A percentile compares a stretch with the other conserved stretches of the same genome.
Evolutionary conservation across 2,888 invertebrate genomes (phyloP).

Genomic region (Thereva nobilitata): DNA sequence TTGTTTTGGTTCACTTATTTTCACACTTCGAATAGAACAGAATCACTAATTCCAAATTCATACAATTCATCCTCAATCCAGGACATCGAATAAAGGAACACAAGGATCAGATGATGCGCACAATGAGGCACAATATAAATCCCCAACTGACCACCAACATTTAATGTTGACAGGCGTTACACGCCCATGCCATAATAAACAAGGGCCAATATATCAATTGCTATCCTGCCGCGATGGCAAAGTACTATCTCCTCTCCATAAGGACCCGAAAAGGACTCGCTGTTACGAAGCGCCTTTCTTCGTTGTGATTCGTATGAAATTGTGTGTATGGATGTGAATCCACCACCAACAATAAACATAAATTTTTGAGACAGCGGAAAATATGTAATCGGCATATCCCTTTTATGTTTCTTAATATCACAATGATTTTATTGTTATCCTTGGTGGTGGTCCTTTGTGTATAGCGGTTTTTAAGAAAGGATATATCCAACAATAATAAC

Average conservation of each 20-base stretch:
- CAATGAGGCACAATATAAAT: neutral
- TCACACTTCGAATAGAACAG: slow-evolving; percentile 45
- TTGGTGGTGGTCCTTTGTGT: slow-evolving; percentile 38
- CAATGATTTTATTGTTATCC: slow-evolving; percentile 39
- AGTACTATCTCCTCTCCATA: neutral
- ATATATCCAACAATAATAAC: neutral
- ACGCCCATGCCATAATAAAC: slow-evolving; percentile 58
- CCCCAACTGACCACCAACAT: slow-evolving; percentile 54
- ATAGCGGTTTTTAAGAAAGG: neutral
- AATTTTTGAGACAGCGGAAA: slow-evolving; percentile 14
- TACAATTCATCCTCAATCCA: slow-evolving; percentile 35
- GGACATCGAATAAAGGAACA: neutral
- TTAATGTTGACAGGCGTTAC: slow-evolving; percentile 59
- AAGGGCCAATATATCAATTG: slow-evolving; percentile 48
- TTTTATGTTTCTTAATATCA: slow-evolving; percentile 38
- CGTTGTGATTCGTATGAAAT: slow-evolving; percentile 39
- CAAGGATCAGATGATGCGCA: neutral
- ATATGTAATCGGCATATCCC: slow-evolving; percentile 30
- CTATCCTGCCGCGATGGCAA: slow-evolving; percentile 16
- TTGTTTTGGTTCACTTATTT: slow-evolving; percentile 57
- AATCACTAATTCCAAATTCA: slow-evolving; percentile 41
- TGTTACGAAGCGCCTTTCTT: slow-evolving; percentile 29
- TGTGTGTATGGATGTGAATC: slow-evolving; percentile 31
- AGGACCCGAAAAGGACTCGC: neutral
- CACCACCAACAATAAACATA: slow-evolving; percentile 30